phyloP scores from a whole-genome alignment of 2,888 invertebrate genomes.

The Pyrgus malvae region DNA sequence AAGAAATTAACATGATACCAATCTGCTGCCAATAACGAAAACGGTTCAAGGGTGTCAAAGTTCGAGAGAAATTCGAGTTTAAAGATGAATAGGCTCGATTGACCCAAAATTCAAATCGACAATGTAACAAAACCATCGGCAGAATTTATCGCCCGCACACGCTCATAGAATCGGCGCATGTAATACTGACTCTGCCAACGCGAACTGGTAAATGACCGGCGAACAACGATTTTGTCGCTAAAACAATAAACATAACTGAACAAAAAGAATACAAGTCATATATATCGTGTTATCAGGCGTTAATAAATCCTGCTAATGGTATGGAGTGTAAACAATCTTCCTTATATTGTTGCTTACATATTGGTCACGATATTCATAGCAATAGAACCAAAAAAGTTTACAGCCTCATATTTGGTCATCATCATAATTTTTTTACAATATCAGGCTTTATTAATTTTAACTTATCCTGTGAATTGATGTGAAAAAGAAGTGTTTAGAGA shows the following conservation, averaged over 20 bases:
- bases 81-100: slow-evolving; percentile 23
- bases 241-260: neutral
- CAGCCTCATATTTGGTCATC: too few relatives aligned
- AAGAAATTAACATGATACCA: slow-evolving; percentile 20
- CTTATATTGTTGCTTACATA: too few relatives aligned
- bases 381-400: too few relatives aligned
- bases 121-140: slow-evolving; percentile 23
- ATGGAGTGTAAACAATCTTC: too few relatives aligned
- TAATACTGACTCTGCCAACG: neutral
- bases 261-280: too few relatives aligned
- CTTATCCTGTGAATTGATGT: too few relatives aligned
- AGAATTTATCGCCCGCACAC: slow-evolving; percentile 19
- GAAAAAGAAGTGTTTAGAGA: too few relatives aligned
- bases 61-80: slow-evolving; percentile 24
- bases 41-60: slow-evolving; percentile 22
- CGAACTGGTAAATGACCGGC: neutral
- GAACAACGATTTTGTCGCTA: neutral
- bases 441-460: too few relatives aligned
- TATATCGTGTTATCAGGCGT: neutral
- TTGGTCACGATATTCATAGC: too few relatives aligned
- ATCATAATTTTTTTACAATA: too few relatives aligned
- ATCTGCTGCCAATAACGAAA: slow-evolving; percentile 21
- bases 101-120: slow-evolving; percentile 26
- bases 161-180: slow-evolving; percentile 14
- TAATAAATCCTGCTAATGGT: too few relatives aligned